Evolutionary conservation across 2,113 vertebrate species (phyloP).

Genomic region (Colius striatus): DNA sequence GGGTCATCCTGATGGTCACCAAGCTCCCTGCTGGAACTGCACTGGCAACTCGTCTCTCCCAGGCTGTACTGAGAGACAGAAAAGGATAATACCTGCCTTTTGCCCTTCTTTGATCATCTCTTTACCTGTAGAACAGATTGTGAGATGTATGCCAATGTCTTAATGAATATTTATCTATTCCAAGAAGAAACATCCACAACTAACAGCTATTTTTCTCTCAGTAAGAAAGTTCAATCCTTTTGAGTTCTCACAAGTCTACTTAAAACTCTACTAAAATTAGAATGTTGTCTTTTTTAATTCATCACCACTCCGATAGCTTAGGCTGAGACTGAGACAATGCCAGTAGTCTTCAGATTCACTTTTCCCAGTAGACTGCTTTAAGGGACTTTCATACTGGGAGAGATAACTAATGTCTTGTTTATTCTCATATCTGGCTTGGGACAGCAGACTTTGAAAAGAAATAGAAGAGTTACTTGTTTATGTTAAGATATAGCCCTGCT

Average conservation of each 20-base stretch:
- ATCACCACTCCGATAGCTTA: background rate
- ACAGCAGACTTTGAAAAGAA: conserved; percentile 49
- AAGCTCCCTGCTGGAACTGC: background rate
- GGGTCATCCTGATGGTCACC: background rate
- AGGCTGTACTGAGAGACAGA: background rate
- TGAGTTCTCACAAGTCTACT: background rate
- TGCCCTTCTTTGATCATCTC: background rate
- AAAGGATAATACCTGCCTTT: background rate
- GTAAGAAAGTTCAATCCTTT: background rate
- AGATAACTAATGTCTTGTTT: background rate
- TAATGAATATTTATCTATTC: background rate
- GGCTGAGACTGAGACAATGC: conserved; percentile 3
- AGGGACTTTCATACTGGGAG: conserved; percentile 35
- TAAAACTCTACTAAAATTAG: conserved; percentile 36
- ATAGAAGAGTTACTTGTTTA: conserved; percentile 44
- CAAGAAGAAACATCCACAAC: background rate
- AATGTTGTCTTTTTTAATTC: conserved; percentile 2
- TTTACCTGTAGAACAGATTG: background rate
- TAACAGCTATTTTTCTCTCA: background rate
- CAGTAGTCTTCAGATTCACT: background rate
- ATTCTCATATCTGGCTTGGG: conserved; percentile 25
- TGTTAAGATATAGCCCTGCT: conserved; percentile 28
- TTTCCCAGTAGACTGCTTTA: conserved; percentile 17
- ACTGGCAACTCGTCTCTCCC: background rate
- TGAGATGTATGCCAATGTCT: background rate